Evolutionary conservation across 53 echinoderm and acorn worm genomes (phyloP).

Genomic region (Holothuria leucospilota): DNA sequence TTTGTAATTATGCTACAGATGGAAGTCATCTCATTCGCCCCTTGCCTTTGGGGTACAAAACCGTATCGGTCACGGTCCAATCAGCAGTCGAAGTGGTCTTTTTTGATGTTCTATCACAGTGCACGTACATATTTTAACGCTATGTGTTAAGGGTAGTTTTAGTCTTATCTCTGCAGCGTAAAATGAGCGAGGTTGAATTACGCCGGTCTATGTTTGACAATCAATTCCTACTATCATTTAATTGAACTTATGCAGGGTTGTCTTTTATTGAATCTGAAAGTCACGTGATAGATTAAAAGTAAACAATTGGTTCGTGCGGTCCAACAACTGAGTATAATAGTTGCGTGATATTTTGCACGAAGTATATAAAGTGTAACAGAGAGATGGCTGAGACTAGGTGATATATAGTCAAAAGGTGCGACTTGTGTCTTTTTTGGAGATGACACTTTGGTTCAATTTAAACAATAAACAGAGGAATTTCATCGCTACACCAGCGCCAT

Average conservation of each 20-base stretch:
- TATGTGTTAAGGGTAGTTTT: too few species aligned
- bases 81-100: constrained; percentile 1
- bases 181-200: too few species aligned
- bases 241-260: constrained; percentile 14
- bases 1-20: neutral
- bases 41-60: neutral
- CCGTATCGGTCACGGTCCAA: constrained; percentile 42
- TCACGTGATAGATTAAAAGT: constrained; percentile 28
- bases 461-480: too few species aligned
- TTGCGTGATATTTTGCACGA: constrained; percentile 37
- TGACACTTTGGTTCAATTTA: too few species aligned
- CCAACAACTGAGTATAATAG: constrained; percentile 30
- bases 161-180: too few species aligned
- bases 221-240: constrained; percentile 12
- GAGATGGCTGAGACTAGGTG: too few species aligned
- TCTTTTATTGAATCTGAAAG: constrained; percentile 36
- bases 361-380: neutral
- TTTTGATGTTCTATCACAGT: too few species aligned
- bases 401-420: too few species aligned
- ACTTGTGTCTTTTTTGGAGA: too few species aligned
- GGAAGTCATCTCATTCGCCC: neutral
- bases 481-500: too few species aligned
- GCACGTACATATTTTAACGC: too few species aligned
- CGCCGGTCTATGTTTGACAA: too few species aligned
- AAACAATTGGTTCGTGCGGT: constrained; percentile 38